Percentiles rank a stretch among this genome's conserved stretches.
phyloP scores from a whole-genome alignment of 2,888 invertebrate genomes.

The Halocaridina rubra region DNA sequence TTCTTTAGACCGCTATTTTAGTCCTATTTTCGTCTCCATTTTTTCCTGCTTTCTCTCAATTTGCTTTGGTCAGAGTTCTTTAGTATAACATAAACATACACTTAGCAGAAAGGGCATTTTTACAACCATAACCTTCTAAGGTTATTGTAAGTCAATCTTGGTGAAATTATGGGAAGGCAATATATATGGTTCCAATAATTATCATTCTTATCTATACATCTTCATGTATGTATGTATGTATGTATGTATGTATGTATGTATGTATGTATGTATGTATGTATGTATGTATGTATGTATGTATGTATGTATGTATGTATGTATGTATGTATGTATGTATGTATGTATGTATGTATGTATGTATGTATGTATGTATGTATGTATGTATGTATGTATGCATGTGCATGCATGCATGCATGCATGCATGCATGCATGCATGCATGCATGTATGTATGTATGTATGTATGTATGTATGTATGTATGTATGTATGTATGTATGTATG shows the following conservation, averaged over 20 bases:
- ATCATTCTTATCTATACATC: not conserved
- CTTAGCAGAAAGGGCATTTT: too few species aligned
- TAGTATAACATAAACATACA: too few species aligned
- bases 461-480: not conserved
- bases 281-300: too few species aligned
- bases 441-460: not conserved
- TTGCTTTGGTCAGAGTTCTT: too few species aligned
- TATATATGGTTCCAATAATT: not conserved
- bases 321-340: not conserved
- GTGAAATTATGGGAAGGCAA: not conserved
- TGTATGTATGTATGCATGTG: not conserved
- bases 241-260: too few species aligned
- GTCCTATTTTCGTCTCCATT: too few species aligned
- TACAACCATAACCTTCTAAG: too few species aligned
- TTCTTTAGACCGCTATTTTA: too few species aligned
- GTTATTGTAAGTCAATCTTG: too few species aligned
- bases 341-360: not conserved
- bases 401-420: not conserved
- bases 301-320: too few species aligned
- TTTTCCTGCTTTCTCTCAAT: too few species aligned
- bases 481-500: not conserved
- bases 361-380: not conserved
- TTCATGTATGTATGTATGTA: not conserved
- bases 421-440: not conserved
- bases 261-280: not conserved